Evolutionary conservation across 2,113 vertebrate genomes (phyloP).

Genomic region (Stigmatopora argus): DNA sequence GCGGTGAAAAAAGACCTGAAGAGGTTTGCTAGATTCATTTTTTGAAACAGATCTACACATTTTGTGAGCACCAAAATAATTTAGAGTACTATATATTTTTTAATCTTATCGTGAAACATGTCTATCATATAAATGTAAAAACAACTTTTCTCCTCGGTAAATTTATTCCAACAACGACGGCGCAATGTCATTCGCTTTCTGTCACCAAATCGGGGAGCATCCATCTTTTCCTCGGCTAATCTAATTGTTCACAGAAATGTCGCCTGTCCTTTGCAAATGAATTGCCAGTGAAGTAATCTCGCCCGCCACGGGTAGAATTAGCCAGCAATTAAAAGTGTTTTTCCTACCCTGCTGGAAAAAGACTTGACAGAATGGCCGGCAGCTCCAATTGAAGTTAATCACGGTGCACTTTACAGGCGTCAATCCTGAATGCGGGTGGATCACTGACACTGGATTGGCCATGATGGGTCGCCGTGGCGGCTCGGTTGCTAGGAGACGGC

Average conservation of each 20-base stretch:
- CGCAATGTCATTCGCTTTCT: background rate
- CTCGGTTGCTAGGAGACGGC: slow-evolving; percentile 45
- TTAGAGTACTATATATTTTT: too few species aligned
- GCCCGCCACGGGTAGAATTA: slow-evolving; percentile 57
- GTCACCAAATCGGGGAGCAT: slow-evolving; percentile 42
- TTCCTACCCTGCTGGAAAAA: slow-evolving; percentile 33
- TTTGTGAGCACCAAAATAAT: too few species aligned
- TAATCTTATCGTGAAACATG: too few species aligned
- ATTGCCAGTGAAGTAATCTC: slow-evolving; percentile 51
- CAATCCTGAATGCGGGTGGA: slow-evolving; percentile 26
- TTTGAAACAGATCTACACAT: too few species aligned
- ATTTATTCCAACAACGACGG: too few species aligned
- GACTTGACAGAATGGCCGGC: slow-evolving; percentile 17
- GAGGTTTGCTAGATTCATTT: slow-evolving; percentile 30
- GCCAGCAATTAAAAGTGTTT: slow-evolving; percentile 60
- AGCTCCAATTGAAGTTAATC: slow-evolving; percentile 42
- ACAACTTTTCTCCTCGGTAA: too few species aligned
- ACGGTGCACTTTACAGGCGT: slow-evolving; percentile 25
- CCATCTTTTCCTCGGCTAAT: slow-evolving; percentile 49
- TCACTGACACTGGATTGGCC: background rate
- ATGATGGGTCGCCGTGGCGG: slow-evolving; percentile 4
- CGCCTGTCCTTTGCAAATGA: slow-evolving; percentile 58
- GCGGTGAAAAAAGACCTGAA: slow-evolving; percentile 16
- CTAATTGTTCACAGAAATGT: slow-evolving; percentile 66
- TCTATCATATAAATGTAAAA: too few species aligned